Evolutionary conservation across 2,888 invertebrate genomes (phyloP), one percentile per base, ranked within the genome.

Genomic region (Eremobia ochroleuca): DNA sequence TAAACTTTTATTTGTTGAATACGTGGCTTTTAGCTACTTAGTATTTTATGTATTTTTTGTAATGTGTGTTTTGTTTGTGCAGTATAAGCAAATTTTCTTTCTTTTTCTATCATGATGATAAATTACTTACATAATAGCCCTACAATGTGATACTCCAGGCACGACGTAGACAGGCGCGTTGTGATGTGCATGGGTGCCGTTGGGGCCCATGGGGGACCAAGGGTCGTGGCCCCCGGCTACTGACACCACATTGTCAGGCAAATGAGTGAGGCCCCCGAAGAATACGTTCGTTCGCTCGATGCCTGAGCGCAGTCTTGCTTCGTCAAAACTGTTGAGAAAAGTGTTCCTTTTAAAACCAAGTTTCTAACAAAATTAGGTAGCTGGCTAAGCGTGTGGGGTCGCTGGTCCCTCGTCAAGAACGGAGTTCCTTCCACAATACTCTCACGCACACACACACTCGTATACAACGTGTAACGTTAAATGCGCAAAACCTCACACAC

Each of bases 211-310:
- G 0, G 95, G 94, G 0, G 92, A 86, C 96, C 96, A 96, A 37
- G 96, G 96, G 91, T 96, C 96, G 78, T 90, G 92, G 0, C 90
- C 91, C 0, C 95, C 95, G 3, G 89, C 91, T 4, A 94, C 95
- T 0, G 95, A 93, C 18, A 96, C 91, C 88, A 95, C 94, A 77
- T 84, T 76, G 88, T 96, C 95, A 0, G 96, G 96, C 9, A 95
- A 77, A 59, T 88, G 89, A 0, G 86, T 74, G 66, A 92, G 81
- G 0, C 95, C 95, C 0, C 90, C 95, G 89, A 95, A 96, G 52
- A 96, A 79, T 0, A 94, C 86, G 90, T 97, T 97, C 0, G 97
- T 97, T 18, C 97, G 93, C 11, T 88, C 88, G 13, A 97, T 92
- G 34, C 97, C 96, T 0, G 86, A 82, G 0, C 94, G 91, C 6